phyloP scores from a whole-genome alignment of 2,888 invertebrate species.

The Agriopis leucophaearia region DNA sequence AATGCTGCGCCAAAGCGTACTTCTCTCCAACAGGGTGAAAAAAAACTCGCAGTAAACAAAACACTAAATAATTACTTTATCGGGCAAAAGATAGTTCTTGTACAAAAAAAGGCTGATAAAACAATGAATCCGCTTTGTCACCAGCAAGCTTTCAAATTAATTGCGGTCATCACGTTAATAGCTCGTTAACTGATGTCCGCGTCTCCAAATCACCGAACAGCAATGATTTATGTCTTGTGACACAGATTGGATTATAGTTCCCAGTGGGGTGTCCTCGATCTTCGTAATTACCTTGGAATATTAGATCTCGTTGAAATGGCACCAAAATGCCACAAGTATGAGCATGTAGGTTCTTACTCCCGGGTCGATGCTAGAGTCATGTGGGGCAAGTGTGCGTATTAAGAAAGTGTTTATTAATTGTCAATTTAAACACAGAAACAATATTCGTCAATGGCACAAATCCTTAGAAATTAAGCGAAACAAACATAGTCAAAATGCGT shows the following conservation, averaged over 20 bases:
- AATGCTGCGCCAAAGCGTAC: too few species aligned
- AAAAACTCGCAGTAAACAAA: neutral
- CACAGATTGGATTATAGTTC: constrained; percentile 28
- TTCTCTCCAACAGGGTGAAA: neutral
- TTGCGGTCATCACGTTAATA: constrained; percentile 57
- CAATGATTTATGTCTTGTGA: constrained; percentile 62
- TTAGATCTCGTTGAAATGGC: neutral
- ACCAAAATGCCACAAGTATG: neutral
- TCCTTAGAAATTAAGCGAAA: too few species aligned
- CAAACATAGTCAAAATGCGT: too few species aligned
- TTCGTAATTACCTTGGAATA: constrained; percentile 39
- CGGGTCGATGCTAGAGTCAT: too few species aligned
- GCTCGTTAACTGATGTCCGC: constrained; percentile 58
- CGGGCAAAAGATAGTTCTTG: neutral
- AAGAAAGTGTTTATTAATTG: too few species aligned
- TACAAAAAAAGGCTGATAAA: constrained; percentile 15
- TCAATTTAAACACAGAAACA: too few species aligned
- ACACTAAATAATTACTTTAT: neutral
- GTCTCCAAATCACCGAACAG: constrained; percentile 42
- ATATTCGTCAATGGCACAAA: too few species aligned
- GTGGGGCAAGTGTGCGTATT: too few species aligned
- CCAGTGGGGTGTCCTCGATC: constrained; percentile 41
- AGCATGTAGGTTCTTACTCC: neutral
- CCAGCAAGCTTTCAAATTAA: constrained; percentile 51
- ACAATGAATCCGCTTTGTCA: constrained; percentile 35